Evolutionary conservation across 2,888 invertebrate species (phyloP).

Genomic region (Diplolepis rosae): DNA sequence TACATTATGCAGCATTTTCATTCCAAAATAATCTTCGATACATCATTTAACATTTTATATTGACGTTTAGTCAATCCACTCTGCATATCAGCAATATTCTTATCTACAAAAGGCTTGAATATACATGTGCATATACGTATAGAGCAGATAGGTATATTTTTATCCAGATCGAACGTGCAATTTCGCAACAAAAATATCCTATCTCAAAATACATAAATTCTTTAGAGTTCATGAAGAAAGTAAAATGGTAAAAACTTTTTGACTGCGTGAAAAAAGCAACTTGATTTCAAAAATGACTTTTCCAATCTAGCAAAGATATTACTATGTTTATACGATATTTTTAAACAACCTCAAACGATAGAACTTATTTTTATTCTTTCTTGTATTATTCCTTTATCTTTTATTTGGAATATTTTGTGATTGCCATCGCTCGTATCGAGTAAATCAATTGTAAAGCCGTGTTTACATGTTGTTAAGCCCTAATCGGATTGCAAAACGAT

Average conservation of each 20-base stretch:
- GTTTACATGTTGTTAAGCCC: background rate
- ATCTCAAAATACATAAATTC: no score
- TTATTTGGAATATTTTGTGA: background rate
- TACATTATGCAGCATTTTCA: background rate
- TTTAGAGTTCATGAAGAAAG: no score
- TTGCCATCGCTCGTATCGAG: background rate
- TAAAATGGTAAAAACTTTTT: no score
- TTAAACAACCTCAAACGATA: no score
- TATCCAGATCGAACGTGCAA: background rate
- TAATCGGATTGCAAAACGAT: background rate
- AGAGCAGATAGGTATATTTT: no score
- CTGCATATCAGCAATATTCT: background rate
- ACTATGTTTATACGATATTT: no score
- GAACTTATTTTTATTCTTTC: no score
- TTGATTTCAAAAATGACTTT: no score
- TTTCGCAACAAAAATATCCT: background rate
- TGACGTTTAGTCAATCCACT: slow-evolving; percentile 7
- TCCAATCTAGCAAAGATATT: no score
- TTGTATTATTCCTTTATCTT: background rate
- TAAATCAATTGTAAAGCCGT: background rate
- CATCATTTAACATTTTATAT: background rate
- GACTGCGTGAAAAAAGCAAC: no score
- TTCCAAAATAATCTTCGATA: background rate
- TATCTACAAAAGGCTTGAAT: background rate
- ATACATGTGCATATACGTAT: background rate